Evolutionary conservation across 2,113 vertebrate species (phyloP).

Genomic region (Tauraco erythrolophus): DNA sequence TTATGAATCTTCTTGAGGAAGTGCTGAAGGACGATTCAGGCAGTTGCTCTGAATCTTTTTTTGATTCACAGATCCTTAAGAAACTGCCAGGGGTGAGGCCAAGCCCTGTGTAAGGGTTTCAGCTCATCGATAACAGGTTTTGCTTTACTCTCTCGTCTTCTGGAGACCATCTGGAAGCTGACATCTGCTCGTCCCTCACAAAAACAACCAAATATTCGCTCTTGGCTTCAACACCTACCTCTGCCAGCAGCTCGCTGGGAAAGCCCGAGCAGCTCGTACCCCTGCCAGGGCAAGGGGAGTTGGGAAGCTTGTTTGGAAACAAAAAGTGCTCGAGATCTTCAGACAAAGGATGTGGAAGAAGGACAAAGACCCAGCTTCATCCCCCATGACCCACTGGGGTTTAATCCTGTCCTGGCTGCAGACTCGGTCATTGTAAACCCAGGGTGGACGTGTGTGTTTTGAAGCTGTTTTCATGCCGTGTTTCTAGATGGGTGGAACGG

Average conservation of each 20-base stretch:
- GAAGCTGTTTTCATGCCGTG: not conserved
- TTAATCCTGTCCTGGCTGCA: not conserved
- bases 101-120: not conserved
- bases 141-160: not conserved
- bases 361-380: not conserved
- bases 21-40: not conserved
- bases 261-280: not conserved
- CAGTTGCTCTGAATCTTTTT: not conserved
- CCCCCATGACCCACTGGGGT: not conserved
- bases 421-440: not conserved
- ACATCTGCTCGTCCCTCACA: not conserved
- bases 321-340: not conserved
- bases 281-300: not conserved
- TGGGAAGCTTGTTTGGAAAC: not conserved
- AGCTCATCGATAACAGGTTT: not conserved
- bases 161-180: not conserved
- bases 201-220: not conserved
- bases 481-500: not conserved
- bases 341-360: not conserved
- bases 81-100: not conserved
- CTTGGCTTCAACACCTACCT: not conserved
- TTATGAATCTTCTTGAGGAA: not conserved
- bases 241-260: not conserved
- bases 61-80: not conserved
- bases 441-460: rapidly evolving